Evolutionary conservation across 2,888 invertebrate genomes (phyloP).

Genomic region (Fragum whitleyi): DNA sequence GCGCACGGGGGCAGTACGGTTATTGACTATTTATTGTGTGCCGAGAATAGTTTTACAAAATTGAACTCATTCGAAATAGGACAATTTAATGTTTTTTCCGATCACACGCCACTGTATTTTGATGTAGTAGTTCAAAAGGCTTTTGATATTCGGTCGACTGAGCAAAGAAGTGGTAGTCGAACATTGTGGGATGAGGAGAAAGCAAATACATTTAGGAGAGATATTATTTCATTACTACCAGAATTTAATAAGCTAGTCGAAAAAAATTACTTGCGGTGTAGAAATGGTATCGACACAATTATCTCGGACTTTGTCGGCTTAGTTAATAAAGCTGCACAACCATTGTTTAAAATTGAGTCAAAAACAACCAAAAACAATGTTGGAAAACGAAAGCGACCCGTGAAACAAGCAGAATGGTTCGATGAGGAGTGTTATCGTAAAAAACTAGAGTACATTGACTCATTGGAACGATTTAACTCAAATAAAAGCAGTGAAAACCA

Average conservation of each 20-base stretch:
- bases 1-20: neutral
- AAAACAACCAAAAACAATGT: neutral
- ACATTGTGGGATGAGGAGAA: neutral
- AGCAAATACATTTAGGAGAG: neutral
- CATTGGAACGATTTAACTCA: neutral
- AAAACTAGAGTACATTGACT: neutral
- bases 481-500: neutral
- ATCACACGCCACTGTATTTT: neutral
- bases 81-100: slow-evolving; percentile 2
- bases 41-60: neutral
- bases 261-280: no score
- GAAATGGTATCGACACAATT: neutral
- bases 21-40: neutral
- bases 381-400: neutral
- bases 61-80: neutral
- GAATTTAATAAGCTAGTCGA: neutral
- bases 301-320: neutral
- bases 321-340: neutral
- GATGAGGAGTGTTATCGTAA: neutral
- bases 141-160: neutral
- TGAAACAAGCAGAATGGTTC: neutral
- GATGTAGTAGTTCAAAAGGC: neutral
- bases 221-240: neutral
- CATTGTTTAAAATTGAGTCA: neutral
- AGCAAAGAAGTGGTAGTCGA: neutral